phyloP scores from a whole-genome alignment of 2,113 vertebrate genomes.

The Ceyx melanurus region DNA sequence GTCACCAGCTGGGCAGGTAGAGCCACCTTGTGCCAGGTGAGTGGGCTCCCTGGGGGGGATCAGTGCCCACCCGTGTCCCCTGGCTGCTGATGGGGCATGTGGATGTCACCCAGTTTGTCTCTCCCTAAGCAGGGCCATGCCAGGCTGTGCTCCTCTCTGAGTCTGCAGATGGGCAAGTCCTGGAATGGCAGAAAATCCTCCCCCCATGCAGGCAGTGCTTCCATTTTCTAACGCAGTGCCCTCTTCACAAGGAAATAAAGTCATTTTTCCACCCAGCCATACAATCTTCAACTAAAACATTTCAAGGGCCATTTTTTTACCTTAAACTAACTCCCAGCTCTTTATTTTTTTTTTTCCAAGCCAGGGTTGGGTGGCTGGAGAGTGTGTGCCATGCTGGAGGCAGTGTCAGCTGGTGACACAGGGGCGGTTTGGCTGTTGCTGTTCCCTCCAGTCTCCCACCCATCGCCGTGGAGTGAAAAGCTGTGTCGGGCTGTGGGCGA shows the following conservation, averaged over 20 bases:
- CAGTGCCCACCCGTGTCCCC: neutral
- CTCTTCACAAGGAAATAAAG: neutral
- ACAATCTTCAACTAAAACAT: neutral
- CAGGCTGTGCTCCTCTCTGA: neutral
- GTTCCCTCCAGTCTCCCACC: neutral
- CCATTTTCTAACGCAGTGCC: neutral
- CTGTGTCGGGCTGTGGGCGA: neutral
- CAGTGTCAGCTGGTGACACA: neutral
- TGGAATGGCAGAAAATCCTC: neutral
- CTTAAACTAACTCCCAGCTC: neutral
- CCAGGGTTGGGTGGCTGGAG: neutral
- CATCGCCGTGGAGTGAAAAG: neutral
- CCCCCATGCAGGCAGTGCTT: neutral
- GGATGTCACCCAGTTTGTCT: neutral
- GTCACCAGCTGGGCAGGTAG: neutral
- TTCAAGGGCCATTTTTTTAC: neutral
- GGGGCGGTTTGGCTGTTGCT: neutral
- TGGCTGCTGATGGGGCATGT: neutral
- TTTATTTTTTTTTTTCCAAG: neutral
- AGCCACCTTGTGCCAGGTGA: conserved; percentile 16
- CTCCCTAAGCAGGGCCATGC: rapidly evolving
- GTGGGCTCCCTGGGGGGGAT: neutral
- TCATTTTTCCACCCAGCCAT: neutral
- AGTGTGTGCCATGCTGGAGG: neutral
- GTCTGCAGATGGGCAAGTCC: neutral